Conservation (phyloP, 1,140 invertebrate species). For the Tetragonula clypearis region DNA sequence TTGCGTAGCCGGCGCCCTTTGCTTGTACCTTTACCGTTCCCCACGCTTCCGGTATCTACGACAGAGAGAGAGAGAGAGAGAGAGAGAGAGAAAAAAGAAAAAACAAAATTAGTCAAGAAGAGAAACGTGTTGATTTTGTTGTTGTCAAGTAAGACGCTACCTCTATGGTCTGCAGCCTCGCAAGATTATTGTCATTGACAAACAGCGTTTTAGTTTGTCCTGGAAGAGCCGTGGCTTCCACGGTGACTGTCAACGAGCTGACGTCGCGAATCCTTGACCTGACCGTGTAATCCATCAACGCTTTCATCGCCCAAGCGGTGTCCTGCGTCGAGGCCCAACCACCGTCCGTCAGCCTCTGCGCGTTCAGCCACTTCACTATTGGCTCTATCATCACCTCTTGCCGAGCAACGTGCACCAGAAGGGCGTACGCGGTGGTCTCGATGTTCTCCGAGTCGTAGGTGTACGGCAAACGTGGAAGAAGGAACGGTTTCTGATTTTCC, state of each 20-base stretch:
- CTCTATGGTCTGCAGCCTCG: slow-evolving; percentile 88
- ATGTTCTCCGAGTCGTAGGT: slow-evolving; percentile 95
- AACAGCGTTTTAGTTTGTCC: slow-evolving; percentile 85
- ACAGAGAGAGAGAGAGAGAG: too few relatives aligned
- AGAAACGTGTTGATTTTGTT: background rate
- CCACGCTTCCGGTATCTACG: slow-evolving; percentile 93
- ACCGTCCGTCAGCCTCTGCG: slow-evolving; percentile 94
- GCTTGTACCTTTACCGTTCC: slow-evolving; percentile 95
- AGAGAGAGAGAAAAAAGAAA: too few relatives aligned
- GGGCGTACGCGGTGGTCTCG: slow-evolving; percentile 95
- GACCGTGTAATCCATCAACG: slow-evolving; percentile 94
- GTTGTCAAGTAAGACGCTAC: slow-evolving; percentile 78
- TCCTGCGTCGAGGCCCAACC: slow-evolving; percentile 98
- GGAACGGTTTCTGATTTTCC: slow-evolving; percentile 95
- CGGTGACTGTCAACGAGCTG: slow-evolving; percentile 89
- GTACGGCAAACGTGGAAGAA: slow-evolving; percentile 92
- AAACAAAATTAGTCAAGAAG: background rate
- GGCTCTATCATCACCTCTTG: slow-evolving; percentile 91
- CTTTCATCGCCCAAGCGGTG: slow-evolving; percentile 93
- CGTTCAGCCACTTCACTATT: slow-evolving; percentile 96
- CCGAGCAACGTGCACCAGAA: slow-evolving; percentile 93
- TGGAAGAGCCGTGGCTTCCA: slow-evolving; percentile 93
- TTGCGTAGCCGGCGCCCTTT: slow-evolving; percentile 94
- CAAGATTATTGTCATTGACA: slow-evolving; percentile 89
- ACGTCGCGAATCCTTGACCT: slow-evolving; percentile 93